Evolutionary conservation across 1,140 invertebrate genomes (phyloP).

Genomic region (Plodia interpunctella): DNA sequence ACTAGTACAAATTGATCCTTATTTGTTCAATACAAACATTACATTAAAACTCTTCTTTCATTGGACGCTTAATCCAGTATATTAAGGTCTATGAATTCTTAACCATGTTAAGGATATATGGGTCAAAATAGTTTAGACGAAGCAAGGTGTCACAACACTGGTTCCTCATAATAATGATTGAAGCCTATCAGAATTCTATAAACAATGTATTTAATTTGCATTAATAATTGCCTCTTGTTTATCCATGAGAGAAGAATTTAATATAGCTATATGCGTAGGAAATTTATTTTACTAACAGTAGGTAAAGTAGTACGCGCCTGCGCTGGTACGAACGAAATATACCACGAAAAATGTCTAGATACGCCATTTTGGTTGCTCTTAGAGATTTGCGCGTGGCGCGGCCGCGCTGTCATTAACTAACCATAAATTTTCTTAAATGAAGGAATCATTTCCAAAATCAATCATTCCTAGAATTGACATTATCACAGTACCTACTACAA

Average conservation of each 20-base stretch:
- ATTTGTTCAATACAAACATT: neutral
- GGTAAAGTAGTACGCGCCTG: too few relatives aligned
- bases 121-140: neutral
- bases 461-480: too few relatives aligned
- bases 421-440: too few relatives aligned
- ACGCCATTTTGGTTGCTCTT: too few relatives aligned
- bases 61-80: neutral
- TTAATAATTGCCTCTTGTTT: neutral
- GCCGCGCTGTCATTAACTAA: too few relatives aligned
- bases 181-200: slow-evolving; percentile 5
- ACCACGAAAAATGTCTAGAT: too few relatives aligned
- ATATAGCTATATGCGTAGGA: neutral
- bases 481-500: too few relatives aligned
- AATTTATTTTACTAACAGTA: too few relatives aligned
- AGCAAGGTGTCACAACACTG: slow-evolving; percentile 1
- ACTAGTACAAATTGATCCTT: neutral
- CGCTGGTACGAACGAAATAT: too few relatives aligned
- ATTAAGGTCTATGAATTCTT: neutral
- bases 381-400: too few relatives aligned
- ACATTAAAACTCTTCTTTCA: neutral
- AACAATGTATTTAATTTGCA: slow-evolving; percentile 3
- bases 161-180: slow-evolving; percentile 7
- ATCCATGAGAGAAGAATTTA: neutral
- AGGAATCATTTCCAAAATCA: too few relatives aligned
- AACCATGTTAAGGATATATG: neutral